Evolutionary conservation across 2,113 vertebrate species (phyloP).

Genomic region (Heloderma charlesbogerti): DNA sequence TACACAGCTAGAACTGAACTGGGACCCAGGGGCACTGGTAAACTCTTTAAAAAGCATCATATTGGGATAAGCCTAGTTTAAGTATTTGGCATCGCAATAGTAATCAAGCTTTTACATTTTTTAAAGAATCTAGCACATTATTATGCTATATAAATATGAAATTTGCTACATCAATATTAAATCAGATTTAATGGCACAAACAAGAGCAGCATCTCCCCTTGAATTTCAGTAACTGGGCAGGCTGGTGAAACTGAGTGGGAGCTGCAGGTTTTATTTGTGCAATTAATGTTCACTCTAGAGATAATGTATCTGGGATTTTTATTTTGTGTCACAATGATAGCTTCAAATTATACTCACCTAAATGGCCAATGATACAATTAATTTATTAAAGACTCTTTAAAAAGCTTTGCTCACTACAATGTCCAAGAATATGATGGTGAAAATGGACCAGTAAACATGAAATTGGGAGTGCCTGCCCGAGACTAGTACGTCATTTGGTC

Average conservation of each 20-base stretch:
- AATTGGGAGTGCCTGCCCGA: not conserved
- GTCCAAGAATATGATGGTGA: not conserved
- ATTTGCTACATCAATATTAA: not conserved
- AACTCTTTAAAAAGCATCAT: not conserved
- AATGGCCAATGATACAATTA: not conserved
- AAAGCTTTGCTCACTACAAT: slow-evolving; percentile 15
- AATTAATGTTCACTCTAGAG: not conserved
- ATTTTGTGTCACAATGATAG: not conserved
- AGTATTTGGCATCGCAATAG: not conserved
- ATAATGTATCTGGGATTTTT: not conserved
- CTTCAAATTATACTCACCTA: not conserved
- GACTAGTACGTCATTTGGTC: not conserved
- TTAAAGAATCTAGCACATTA: not conserved
- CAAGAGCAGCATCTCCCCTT: not conserved
- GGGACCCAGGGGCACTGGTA: no score
- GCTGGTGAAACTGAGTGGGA: not conserved
- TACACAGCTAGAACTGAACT: no score
- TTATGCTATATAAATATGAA: not conserved
- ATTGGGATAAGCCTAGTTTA: not conserved
- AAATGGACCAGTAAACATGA: not conserved
- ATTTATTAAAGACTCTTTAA: slow-evolving; percentile 14
- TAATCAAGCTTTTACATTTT: not conserved
- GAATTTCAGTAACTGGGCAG: not conserved
- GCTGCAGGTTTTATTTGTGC: not conserved
- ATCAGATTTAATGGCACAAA: slow-evolving; percentile 4